Base-by-base conservation (phyloP, 2,888 invertebrate genomes). In the Sinhomidia bicolor region DNA sequence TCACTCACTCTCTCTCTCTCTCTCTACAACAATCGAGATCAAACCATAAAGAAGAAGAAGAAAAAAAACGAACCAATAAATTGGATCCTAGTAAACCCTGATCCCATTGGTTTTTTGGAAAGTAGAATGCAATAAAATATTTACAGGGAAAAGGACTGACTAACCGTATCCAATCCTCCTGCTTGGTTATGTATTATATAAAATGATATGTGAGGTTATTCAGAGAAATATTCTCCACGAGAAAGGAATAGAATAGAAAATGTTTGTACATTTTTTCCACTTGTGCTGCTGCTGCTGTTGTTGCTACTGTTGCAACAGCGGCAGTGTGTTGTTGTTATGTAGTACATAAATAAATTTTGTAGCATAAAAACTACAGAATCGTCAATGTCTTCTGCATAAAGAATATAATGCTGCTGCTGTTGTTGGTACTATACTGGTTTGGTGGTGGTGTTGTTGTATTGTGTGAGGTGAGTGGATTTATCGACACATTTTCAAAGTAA, bases 41-140 rank as follows among this genome's bases (percentile, higher is more conserved):
- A 79, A 60, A 44, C 57, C 60, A 79, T 79, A 78, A 78, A 78
- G 60, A 79, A 60, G 41, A 76, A 54, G 76, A 36, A n/a, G n/a
- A n/a, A n/a, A n/a, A 65, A 76, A 78, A 78, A 51, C 62, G 88
- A 81, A 83, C 87, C 88, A 83, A 88, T 88, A 88, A 88, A 88
- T 88, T 88, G 76, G 76, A 68, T 80, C 71, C 36, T 36, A 86
- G 65, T 62, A 78, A 79, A 79, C 86, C 79, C 82, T 78, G 68
- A 84, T 76, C 87, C 62, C 65, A 87, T 80, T 79, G 79, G 65
- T 88, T 88, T 68, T 60, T 80, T 47, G 71, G 79, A 80, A 79
- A 88, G 79, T 82, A 79, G 83, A 89, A 79, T 83, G 83, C 83
- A 68, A 89, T 89, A 89, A 89, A 89, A 89, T 89, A 89, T 89